Base-by-base conservation (phyloP, 2,797 vertebrate species). In the Alcedo quadribrachys region DNA sequence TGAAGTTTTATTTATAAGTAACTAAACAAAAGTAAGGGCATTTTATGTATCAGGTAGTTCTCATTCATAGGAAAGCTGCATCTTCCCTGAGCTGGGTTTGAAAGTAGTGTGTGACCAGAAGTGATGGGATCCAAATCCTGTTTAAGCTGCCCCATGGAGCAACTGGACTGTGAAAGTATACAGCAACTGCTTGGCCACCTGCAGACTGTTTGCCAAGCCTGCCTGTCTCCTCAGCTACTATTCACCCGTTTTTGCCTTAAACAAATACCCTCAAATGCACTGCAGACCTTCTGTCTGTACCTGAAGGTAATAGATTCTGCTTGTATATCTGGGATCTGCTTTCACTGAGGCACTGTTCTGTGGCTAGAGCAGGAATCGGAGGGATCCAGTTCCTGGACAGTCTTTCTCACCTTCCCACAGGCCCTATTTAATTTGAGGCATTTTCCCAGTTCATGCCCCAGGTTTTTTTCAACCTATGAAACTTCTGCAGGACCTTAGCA, bases 201-300 rank as follows among this genome's bases (percentile, higher is more conserved):
- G 32, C 0, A 7, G 35, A 21, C 57, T 67, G 0, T 55, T 73
- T 69, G 60, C 51, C 78, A 73, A 2, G 53, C 37, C 82, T 79
- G 70, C 46, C 69, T 76, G 51, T 40, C 67, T 55, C 66, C 60
- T 73, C 63, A 73, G 48, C 70, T 75, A 81, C 30, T 45, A 11
- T 13, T 66, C 40, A 55, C 71, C 74, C 40, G 6, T 19, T 70
- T 85, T 90, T 95, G 93, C 93, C 94, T 94, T 94, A 96, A 94
- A 81, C 82, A 87, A 69, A 81, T 57, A 45, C 18, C 78, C 68
- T 30, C 11, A 67, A 94, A 91, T 80, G 84, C 75, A 86, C 92
- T 94, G 35, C 80, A 80, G 84, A 67, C 75, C 71, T 67, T 32
- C 62, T 81, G 77, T 92, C 83, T 95, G 93, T 84, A 68, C 33